These are phyloP conservation scores for Lasioglossum baleicum DNA, from an alignment of 1,140 invertebrate species.

Conservation along the genomic window DNA sequence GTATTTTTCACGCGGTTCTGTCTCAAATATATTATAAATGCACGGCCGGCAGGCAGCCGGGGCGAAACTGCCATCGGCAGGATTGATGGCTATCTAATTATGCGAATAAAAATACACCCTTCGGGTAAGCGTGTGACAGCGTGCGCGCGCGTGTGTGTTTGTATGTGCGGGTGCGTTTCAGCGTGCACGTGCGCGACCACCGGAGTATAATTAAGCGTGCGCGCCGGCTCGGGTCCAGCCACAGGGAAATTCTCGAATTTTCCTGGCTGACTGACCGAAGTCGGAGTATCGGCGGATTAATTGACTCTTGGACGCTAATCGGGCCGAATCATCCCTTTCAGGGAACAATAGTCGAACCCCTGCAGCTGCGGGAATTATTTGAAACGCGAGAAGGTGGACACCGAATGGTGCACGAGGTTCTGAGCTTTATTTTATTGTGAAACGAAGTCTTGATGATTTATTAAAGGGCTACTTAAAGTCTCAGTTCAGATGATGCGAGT, in stretches of 20 bases:
- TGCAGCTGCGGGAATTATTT: neutral
- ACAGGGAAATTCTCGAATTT: conserved; percentile 35
- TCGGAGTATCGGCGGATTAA: conserved; percentile 8
- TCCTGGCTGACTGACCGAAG: conserved; percentile 9
- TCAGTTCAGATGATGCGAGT: no score
- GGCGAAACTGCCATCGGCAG: conserved; percentile 39
- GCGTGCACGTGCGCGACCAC: neutral
- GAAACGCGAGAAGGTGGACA: no score
- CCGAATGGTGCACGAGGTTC: no score
- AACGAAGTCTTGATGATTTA: no score
- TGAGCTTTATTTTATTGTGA: no score
- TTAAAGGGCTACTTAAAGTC: no score
- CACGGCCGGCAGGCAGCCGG: conserved; percentile 12
- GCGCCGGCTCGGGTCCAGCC: neutral
- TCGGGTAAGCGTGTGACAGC: conserved; percentile 6
- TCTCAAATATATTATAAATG: conserved; percentile 40
- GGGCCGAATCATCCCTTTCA: conserved; percentile 13
- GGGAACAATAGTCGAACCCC: neutral
- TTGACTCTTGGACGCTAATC: conserved; percentile 10
- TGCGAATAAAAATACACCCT: conserved; percentile 64
- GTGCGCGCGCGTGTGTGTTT: no score
- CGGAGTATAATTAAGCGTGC: conserved; percentile 13
- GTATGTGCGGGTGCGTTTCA: neutral
- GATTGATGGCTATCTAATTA: conserved; percentile 74
- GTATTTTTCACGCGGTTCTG: conserved; percentile 18